phyloP scores from a whole-genome alignment of 2,113 vertebrate genomes.

The Ctenomys sociabilis region DNA sequence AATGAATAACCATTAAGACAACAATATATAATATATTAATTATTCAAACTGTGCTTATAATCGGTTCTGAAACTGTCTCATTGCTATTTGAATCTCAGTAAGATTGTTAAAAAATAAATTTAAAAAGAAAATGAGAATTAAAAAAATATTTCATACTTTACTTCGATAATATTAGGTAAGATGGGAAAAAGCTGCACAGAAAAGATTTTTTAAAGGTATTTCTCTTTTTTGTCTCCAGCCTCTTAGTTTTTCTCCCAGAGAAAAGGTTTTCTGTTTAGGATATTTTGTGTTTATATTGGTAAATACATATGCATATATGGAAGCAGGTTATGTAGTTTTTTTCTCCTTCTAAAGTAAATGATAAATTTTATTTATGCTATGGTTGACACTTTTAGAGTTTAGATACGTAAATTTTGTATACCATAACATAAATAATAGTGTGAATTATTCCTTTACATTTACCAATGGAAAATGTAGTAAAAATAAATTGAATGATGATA shows the following conservation, averaged over 20 bases:
- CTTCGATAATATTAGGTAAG: neutral
- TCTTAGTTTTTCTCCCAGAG: neutral
- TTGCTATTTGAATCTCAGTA: too few relatives aligned
- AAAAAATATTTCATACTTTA: neutral
- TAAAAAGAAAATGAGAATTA: too few relatives aligned
- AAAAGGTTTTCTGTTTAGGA: slow-evolving; percentile 20
- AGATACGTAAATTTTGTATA: neutral
- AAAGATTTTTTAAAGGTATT: neutral
- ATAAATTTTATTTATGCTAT: neutral
- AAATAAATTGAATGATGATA: neutral
- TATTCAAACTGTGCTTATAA: too few relatives aligned
- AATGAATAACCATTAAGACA: too few relatives aligned
- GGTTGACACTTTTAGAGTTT: neutral
- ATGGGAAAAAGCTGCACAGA: neutral
- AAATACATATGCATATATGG: neutral
- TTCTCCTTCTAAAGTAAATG: neutral
- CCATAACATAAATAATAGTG: neutral
- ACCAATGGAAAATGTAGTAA: neutral
- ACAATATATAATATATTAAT: too few relatives aligned
- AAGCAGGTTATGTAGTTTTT: neutral
- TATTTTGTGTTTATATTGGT: neutral
- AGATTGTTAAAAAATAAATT: too few relatives aligned
- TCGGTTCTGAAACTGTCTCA: too few relatives aligned
- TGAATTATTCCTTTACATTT: neutral
- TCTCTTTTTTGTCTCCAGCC: neutral